A percentile compares a stretch with the other conserved stretches of the same genome.
These are phyloP conservation scores for Hirundichthys speculiger DNA, from an alignment of 2,113 vertebrate species.

Conservation along the genomic window DNA sequence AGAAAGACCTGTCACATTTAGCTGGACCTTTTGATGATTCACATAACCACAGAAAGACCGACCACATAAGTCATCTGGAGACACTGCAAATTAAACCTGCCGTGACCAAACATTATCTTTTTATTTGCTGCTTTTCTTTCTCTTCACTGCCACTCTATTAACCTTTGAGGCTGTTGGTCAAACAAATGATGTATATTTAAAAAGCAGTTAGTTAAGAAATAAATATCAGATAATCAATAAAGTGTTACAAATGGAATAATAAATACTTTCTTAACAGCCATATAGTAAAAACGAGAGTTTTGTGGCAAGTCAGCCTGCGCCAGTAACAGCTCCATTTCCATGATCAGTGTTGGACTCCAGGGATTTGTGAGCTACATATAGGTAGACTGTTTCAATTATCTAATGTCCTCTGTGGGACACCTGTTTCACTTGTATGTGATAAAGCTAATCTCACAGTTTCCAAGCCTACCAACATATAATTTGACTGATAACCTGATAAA, in stretches of 20 bases:
- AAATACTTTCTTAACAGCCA: neutral
- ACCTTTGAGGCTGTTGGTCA: neutral
- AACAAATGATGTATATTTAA: neutral
- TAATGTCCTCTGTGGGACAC: conserved; percentile 41
- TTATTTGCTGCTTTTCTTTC: neutral
- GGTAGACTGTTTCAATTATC: conserved; percentile 50
- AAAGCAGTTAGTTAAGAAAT: neutral
- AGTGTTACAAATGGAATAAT: neutral
- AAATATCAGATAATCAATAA: neutral
- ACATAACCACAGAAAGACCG: too few species aligned
- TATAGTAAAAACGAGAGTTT: neutral
- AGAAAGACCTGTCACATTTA: too few species aligned
- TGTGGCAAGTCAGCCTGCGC: conserved; percentile 21
- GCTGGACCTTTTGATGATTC: too few species aligned
- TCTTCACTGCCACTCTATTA: neutral
- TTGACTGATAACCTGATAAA: conserved; percentile 41
- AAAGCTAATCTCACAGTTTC: conserved; percentile 49
- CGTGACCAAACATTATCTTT: too few species aligned
- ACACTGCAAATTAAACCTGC: too few species aligned
- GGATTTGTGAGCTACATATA: conserved; percentile 37
- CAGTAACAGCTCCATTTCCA: conserved; percentile 33
- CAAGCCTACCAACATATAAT: conserved; percentile 16
- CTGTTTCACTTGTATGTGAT: conserved; percentile 29
- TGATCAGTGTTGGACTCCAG: conserved; percentile 4
- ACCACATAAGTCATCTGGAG: too few species aligned